These are phyloP conservation scores for Cryptoprocta ferox DNA, from an alignment of 2,797 vertebrate genomes.

Conservation along the genomic window DNA sequence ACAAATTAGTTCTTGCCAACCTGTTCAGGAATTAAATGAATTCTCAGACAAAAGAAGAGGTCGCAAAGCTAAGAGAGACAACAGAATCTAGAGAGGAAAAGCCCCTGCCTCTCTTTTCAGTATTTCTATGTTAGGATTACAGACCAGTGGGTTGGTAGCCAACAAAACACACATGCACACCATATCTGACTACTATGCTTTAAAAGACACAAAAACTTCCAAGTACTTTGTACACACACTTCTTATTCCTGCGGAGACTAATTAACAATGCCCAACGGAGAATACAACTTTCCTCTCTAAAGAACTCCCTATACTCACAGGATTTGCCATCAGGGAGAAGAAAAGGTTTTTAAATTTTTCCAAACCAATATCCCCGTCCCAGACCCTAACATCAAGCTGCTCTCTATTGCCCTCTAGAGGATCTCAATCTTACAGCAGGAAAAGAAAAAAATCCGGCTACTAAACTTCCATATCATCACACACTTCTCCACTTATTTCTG, in stretches of 20 bases:
- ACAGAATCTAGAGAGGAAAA: background rate
- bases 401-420: slow-evolving; percentile 66
- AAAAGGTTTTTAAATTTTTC: background rate
- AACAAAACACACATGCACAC: background rate
- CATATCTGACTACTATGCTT: background rate
- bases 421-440: background rate
- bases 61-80: background rate
- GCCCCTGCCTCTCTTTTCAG: background rate
- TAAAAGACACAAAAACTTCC: background rate
- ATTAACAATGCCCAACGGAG: background rate
- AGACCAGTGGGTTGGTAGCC: background rate
- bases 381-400: background rate
- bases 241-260: background rate
- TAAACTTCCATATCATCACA: background rate
- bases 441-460: background rate
- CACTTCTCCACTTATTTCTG: background rate
- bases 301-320: background rate
- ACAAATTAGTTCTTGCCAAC: background rate
- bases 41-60: background rate
- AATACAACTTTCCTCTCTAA: background rate
- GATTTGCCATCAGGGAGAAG: background rate
- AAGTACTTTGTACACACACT: background rate
- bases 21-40: slow-evolving; percentile 29
- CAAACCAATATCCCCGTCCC: background rate
- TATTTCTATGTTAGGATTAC: background rate